Evolutionary conservation across 2,888 invertebrate species (phyloP).

Genomic region (Pomacea canaliculata): DNA sequence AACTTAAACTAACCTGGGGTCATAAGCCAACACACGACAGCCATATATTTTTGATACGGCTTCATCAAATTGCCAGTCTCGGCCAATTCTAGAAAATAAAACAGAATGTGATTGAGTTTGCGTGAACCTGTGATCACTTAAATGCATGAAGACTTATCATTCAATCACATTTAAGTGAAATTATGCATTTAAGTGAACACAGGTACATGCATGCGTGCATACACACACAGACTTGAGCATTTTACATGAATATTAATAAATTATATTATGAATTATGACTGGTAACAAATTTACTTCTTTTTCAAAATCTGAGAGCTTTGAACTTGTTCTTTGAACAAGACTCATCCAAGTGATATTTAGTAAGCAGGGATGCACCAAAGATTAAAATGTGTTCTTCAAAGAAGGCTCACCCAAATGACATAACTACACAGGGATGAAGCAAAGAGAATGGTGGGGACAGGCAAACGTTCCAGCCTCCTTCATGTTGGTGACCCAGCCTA

Average conservation of each 20-base stretch:
- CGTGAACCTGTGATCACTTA: too few relatives aligned
- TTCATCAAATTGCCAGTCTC: constrained; percentile 66
- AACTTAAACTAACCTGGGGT: constrained; percentile 59
- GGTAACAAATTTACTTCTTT: too few relatives aligned
- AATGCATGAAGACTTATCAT: too few relatives aligned
- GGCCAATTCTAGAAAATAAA: constrained; percentile 56
- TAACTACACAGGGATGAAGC: constrained; percentile 58
- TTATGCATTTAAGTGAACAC: too few relatives aligned
- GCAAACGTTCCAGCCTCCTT: constrained; percentile 68
- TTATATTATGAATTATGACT: too few relatives aligned
- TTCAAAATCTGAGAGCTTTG: too few relatives aligned
- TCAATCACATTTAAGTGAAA: too few relatives aligned
- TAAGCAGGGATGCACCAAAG: not conserved
- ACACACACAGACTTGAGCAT: too few relatives aligned
- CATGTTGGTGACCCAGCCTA: constrained; percentile 60
- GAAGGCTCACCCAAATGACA: constrained; percentile 61
- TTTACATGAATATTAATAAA: too few relatives aligned
- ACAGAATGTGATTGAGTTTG: not conserved
- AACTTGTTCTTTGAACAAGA: too few relatives aligned
- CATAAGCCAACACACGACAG: constrained; percentile 67
- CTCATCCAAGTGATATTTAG: too few relatives aligned
- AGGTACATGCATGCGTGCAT: too few relatives aligned
- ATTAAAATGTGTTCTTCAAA: not conserved
- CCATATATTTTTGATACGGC: constrained; percentile 48
- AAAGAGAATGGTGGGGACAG: constrained; percentile 58